Evolutionary conservation across 2,888 invertebrate species (phyloP), one percentile per base, ranked within the genome.

Genomic region (Xylocampa areola): DNA sequence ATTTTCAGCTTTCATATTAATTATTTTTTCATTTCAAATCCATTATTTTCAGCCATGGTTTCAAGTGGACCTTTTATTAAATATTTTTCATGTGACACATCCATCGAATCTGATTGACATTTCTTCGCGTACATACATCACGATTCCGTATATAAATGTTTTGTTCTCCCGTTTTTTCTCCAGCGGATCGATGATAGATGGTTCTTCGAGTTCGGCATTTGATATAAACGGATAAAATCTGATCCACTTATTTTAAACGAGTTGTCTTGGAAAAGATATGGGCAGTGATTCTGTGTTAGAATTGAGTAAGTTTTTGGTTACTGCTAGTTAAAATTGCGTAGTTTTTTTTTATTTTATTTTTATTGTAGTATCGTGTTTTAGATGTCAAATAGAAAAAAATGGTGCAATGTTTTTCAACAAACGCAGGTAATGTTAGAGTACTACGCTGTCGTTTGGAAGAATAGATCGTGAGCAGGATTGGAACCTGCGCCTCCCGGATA

Each of bases 151-250:
- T 33, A 40, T 23, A 45, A 66, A 67, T 62, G 63, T 62, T 49
- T 53, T 49, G 62, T 68, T 45, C 40, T 25, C 50, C 13, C 7
- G 11, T 21, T 48, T n/a, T 47, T 13, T 17, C 41, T 48, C 17
- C 27, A 44, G 3, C 25, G 40, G 47, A 59, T 66, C 67, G 41
- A 64, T 64, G 68, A 61, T 61, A 61, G 47, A 48, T 60, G 61
- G 32, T n/a, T 6, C 19, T n/a, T 21, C 47, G 11, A 40, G 7
- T 48, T 39, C 30, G 25, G 29, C 16, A 48, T 52, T 43, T 25
- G 16, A 32, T 39, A 14, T 37, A 17, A 67, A 27, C 25, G 39
- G 47, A 61, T 61, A 62, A 67, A 61, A 67, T 48, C 27, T 45
- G 62, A 55, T 44, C 57, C 55, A 3, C 13, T 30, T 43, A 29